Base-by-base conservation (phyloP, 2,888 invertebrate genomes). In the Leucophora obtusa region DNA sequence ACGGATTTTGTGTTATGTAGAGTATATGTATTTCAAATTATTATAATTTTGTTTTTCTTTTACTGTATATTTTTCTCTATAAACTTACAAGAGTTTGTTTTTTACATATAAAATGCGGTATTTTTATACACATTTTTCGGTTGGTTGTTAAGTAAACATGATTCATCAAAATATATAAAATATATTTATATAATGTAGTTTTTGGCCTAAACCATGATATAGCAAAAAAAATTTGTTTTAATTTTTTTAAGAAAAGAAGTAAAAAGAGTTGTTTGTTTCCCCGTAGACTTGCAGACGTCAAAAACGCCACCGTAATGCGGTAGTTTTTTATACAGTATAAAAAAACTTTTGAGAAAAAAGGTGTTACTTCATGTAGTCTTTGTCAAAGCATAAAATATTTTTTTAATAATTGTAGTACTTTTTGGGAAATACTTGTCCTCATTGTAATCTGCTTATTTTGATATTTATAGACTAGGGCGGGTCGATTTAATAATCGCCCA, bases 211-310 rank as follows among this genome's bases (percentile, higher is more conserved):
- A 68, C 28, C 71, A 72, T 80, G 80, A 72, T 77, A 62, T 47
- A 77, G 81, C 81, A 81, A 73, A 77, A 79, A 68, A n/a, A 59
- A 59, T 43, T 74, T 54, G 51, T 53, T 38, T 68, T 62, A 17
- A 2, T 17, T n/a, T 33, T 54, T 66, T 66, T 35, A 75, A 72
- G 18, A 70, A 75, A 33, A 58, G 21, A 65, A 71, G 17, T 69
- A 58, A 21, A 63, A 38, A 51, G 17, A 17, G 54, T 66, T 69
- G 58, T 69, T 73, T 43, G 21, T 70, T 80, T 74, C 70, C 15
- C 54, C 70, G 66, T 76, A 83, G 83, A 83, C 83, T 82, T 80
- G 63, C 59, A 82, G 83, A 82, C 83, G 83, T 82, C 83, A 79
- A 68, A 80, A 82, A 79, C 76, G 82, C 80, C 82, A 80, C 82